Percentiles rank a stretch among this genome's conserved stretches.
Conservation (phyloP, 1,140 invertebrate genomes). For the Drosophila bifasciata region DNA sequence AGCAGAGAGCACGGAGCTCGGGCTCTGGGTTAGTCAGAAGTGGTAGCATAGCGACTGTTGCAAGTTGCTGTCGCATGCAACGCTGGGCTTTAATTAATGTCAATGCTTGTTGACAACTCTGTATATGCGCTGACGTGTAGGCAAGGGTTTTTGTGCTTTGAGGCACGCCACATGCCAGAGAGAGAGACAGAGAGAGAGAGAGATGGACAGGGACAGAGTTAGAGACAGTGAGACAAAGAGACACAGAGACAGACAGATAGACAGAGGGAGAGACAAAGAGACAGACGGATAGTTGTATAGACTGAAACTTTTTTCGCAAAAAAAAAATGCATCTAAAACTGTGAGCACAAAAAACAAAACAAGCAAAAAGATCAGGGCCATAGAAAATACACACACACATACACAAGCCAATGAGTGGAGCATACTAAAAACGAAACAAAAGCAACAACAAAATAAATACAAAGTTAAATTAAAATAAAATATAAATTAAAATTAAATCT, state of each 20-base stretch:
- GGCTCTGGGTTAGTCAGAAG: too few species aligned
- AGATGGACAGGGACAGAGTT: too few species aligned
- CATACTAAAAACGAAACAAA: neutral
- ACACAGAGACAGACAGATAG: neutral
- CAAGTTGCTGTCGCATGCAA: slow-evolving; percentile 63
- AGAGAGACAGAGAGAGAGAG: neutral
- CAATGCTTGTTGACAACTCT: slow-evolving; percentile 77
- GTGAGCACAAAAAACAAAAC: neutral
- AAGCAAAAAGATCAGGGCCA: slow-evolving; percentile 39
- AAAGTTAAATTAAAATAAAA: neutral
- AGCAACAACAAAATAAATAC: neutral
- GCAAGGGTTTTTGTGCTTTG: slow-evolving; percentile 32
- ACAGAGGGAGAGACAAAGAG: too few species aligned
- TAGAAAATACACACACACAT: slow-evolving; percentile 1
- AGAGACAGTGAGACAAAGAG: too few species aligned
- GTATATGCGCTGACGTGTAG: slow-evolving; percentile 35
- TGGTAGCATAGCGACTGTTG: neutral
- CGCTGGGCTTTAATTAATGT: slow-evolving; percentile 77
- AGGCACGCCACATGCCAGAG: neutral
- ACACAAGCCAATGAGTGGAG: neutral
- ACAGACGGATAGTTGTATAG: neutral
- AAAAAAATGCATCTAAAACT: slow-evolving; percentile 33
- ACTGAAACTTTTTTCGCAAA: slow-evolving; percentile 31
- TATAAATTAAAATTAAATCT: too few species aligned
- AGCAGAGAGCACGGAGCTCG: slow-evolving; percentile 1